Evolutionary conservation across 2,888 invertebrate species (phyloP).

Genomic region (Podabrus alpinus): DNA sequence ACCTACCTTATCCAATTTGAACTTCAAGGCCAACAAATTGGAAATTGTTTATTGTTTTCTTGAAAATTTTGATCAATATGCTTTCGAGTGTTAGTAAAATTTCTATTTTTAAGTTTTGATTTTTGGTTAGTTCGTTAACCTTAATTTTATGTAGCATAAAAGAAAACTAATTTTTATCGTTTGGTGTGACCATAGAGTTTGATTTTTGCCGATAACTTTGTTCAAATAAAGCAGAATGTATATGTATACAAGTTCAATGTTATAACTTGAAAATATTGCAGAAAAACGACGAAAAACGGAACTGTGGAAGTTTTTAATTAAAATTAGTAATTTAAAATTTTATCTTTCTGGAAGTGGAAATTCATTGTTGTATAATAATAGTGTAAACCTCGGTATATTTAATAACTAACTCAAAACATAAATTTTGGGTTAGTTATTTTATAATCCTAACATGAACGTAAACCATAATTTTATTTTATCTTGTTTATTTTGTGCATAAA

Average conservation of each 20-base stretch:
- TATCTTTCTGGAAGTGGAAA: neutral
- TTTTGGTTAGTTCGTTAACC: neutral
- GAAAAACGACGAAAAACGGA: neutral
- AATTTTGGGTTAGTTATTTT: neutral
- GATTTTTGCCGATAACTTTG: neutral
- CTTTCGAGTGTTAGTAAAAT: too few species aligned
- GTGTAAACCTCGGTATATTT: neutral
- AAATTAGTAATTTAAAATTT: neutral
- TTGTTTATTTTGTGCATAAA: neutral
- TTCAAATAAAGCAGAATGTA: neutral
- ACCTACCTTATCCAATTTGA: neutral
- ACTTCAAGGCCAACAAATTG: neutral
- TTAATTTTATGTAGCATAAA: neutral
- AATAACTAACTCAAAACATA: neutral
- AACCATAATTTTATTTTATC: neutral
- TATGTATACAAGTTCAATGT: neutral
- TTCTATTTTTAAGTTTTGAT: neutral
- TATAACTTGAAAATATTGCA: neutral
- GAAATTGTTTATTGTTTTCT: neutral
- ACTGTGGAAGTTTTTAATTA: neutral
- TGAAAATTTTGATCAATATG: too few species aligned
- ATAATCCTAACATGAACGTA: neutral
- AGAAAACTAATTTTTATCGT: neutral
- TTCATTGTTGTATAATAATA: neutral
- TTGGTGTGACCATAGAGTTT: neutral